Evolutionary conservation across 2,113 vertebrate species (phyloP).

Genomic region (Carlito syrichta): DNA sequence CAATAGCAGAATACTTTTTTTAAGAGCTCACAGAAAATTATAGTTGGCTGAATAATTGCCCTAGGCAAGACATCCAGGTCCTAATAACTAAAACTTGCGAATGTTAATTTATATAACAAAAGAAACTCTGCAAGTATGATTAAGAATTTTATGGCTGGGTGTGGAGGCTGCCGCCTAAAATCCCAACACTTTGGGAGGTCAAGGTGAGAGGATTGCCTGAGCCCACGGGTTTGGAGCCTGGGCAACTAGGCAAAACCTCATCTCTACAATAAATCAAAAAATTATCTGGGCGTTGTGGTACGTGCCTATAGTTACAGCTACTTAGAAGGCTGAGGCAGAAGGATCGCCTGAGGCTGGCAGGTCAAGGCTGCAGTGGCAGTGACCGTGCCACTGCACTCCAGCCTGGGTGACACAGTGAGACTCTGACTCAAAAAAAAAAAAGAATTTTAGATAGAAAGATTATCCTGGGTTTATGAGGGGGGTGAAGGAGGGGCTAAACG

Average conservation of each 20-base stretch:
- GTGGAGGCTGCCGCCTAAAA: too few relatives aligned
- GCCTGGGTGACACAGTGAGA: not conserved
- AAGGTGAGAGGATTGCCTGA: not conserved
- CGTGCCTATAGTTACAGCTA: not conserved
- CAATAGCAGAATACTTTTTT: not conserved
- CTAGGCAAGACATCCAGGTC: not conserved
- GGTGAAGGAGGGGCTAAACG: not conserved
- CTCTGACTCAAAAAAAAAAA: not conserved
- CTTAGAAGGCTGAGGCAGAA: not conserved
- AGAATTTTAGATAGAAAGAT: not conserved
- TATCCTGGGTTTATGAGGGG: not conserved
- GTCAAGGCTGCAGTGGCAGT: not conserved
- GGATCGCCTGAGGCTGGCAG: not conserved
- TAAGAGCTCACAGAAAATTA: not conserved
- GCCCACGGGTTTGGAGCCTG: not conserved
- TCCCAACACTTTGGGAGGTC: not conserved
- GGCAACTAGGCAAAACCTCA: not conserved
- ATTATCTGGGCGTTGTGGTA: not conserved
- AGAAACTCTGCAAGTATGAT: not conserved
- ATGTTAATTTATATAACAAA: not conserved
- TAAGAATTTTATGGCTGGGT: not conserved
- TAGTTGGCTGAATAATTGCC: not conserved
- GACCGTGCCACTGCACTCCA: not conserved
- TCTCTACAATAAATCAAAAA: not conserved
- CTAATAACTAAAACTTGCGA: not conserved